Conservation (phyloP, 2,888 invertebrate species). For the Terebella lapidaria region DNA sequence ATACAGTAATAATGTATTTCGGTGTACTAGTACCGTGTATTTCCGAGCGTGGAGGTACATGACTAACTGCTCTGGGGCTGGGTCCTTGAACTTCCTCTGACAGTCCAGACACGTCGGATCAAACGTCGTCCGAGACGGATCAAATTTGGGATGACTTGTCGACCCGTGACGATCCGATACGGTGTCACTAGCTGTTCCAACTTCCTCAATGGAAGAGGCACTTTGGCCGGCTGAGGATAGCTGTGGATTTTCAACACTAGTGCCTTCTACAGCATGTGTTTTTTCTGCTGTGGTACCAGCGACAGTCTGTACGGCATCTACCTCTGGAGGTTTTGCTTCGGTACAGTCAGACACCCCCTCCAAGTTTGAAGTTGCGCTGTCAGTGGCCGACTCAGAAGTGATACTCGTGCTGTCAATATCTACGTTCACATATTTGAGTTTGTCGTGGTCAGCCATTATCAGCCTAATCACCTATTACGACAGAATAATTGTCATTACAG, state of each 20-base stretch:
- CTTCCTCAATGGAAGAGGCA: not conserved
- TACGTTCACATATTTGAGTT: not conserved
- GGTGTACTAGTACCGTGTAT: constrained; percentile 48
- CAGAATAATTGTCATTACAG: too few relatives aligned
- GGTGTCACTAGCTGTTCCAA: not conserved
- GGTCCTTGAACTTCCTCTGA: constrained; percentile 85
- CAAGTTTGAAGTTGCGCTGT: not conserved
- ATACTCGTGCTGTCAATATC: too few relatives aligned
- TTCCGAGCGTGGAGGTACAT: constrained; percentile 85
- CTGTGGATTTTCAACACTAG: not conserved
- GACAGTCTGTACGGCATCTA: not conserved
- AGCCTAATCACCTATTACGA: not conserved
- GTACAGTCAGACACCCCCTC: not conserved
- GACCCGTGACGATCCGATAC: not conserved
- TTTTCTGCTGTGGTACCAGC: not conserved
- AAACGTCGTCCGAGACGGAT: not conserved
- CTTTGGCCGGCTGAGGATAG: not conserved
- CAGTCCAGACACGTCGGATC: constrained; percentile 91
- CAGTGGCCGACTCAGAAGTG: too few relatives aligned
- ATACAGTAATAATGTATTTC: not conserved
- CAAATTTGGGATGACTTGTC: not conserved
- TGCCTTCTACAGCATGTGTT: too few relatives aligned
- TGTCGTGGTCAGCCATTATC: not conserved
- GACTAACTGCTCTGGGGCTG: constrained; percentile 82
- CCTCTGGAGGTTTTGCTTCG: not conserved